Base-by-base conservation (phyloP, 2,113 vertebrate species). In the Scomber scombrus region DNA sequence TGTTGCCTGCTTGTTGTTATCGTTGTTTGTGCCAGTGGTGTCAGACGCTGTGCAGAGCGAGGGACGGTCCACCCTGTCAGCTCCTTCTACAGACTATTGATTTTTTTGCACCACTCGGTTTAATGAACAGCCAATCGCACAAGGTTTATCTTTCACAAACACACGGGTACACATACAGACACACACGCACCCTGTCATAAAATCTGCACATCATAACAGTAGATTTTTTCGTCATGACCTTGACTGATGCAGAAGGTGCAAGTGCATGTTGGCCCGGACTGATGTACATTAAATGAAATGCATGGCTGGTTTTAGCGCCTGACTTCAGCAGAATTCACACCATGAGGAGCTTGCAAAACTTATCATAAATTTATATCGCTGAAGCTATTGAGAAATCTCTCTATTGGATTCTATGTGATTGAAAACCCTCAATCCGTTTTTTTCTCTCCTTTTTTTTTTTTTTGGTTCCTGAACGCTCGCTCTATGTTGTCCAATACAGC, bases 21-120 rank as follows among this genome's bases (percentile, higher is more conserved):
- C 50, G 78, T 60, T 71, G 80, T 79, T 82, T 78, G 84, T 71
- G 50, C 43, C 51, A 0, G 62, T 58, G 82, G 81, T 82, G 83
- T 85, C 67, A 56, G 75, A 19, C 10, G 29, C 58, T n/a, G 51
- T 68, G 78, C 79, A 77, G 66, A 74, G 66, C 56, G 1, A 73
- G 75, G 80, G 78, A 84, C 71, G 71, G 88, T 89, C 78, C 57
- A 73, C 75, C 78, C 76, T 71, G 87, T 91, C 86, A 77, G 72
- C 88, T 88, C 78, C 84, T 77, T 86, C 82, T 60, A 76, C 76
- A 80, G 45, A 55, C 79, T 89, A 94, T 93, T 88, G 93, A 92
- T 93, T 94, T 92, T 89, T 82, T 80, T 91, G 77, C 85, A 88
- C 81, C 90, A 85, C 84, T 91, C 66, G 66, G 87, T 91, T 86